phyloP scores from a whole-genome alignment of 2,888 invertebrate genomes.

The Ptilodon capucinus region DNA sequence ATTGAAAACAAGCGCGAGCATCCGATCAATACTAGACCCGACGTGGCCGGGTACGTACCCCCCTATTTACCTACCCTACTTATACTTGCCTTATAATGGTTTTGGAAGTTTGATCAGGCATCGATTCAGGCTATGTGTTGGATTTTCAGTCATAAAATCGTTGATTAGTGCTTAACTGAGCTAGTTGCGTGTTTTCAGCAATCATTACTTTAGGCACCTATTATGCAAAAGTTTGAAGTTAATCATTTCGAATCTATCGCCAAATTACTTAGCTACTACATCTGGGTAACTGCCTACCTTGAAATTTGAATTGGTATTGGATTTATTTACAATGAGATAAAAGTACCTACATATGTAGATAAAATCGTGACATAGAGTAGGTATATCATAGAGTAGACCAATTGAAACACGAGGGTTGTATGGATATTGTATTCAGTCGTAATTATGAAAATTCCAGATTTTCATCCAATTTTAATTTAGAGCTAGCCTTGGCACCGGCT shows the following conservation, averaged over 20 bases:
- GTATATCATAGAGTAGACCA: no score
- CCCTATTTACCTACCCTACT: constrained; percentile 15
- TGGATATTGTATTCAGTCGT: no score
- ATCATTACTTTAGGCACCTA: not conserved
- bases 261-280: no score
- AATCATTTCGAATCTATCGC: no score
- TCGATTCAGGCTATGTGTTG: not conserved
- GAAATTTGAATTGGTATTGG: no score
- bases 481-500: constrained; percentile 54
- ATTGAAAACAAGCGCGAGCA: constrained; percentile 70
- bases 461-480: constrained; percentile 72
- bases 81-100: constrained; percentile 8
- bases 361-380: no score
- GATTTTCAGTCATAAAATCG: not conserved
- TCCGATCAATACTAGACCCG: constrained; percentile 59
- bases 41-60: constrained; percentile 6
- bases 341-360: no score
- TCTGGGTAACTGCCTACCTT: no score
- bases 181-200: not conserved
- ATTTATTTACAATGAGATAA: no score
- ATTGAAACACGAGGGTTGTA: no score
- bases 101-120: constrained; percentile 17
- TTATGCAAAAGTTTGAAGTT: no score
- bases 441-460: constrained; percentile 12
- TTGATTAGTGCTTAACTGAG: not conserved